A percentile compares a stretch with the other conserved stretches of the same genome.
Conservation (phyloP, 2,113 vertebrate genomes). For the Ginglymostoma cirratum region DNA sequence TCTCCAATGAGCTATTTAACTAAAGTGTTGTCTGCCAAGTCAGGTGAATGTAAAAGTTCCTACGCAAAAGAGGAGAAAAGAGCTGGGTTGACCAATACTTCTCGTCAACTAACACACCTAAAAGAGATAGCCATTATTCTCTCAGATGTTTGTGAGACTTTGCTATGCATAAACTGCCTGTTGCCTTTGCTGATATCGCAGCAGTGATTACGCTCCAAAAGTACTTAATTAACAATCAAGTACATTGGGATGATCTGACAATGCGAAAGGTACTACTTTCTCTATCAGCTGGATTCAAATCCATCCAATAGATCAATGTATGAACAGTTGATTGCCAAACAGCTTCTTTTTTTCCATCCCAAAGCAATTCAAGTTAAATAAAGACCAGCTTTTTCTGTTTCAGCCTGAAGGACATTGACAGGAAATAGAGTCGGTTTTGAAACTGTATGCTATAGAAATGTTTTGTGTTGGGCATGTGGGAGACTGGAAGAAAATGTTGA, state of each 20-base stretch:
- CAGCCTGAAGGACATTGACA: background rate
- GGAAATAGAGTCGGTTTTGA: background rate
- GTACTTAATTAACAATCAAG: background rate
- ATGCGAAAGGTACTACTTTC: background rate
- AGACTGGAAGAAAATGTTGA: background rate
- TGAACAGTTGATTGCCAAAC: background rate
- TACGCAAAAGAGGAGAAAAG: background rate
- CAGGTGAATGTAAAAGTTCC: background rate
- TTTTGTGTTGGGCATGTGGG: background rate
- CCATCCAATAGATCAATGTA: background rate
- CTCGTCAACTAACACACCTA: background rate
- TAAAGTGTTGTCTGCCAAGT: background rate
- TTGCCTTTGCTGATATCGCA: background rate
- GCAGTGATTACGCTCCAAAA: background rate
- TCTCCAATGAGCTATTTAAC: background rate
- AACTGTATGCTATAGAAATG: background rate
- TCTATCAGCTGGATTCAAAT: background rate
- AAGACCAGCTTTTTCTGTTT: background rate
- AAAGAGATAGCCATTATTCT: background rate
- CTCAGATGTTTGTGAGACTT: background rate
- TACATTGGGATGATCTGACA: background rate
- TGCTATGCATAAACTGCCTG: background rate
- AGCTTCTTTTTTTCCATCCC: background rate
- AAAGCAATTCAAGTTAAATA: background rate
- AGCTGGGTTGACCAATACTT: background rate